phyloP scores from a whole-genome alignment of 2,797 vertebrate species.

The Rhinophrynus dorsalis region DNA sequence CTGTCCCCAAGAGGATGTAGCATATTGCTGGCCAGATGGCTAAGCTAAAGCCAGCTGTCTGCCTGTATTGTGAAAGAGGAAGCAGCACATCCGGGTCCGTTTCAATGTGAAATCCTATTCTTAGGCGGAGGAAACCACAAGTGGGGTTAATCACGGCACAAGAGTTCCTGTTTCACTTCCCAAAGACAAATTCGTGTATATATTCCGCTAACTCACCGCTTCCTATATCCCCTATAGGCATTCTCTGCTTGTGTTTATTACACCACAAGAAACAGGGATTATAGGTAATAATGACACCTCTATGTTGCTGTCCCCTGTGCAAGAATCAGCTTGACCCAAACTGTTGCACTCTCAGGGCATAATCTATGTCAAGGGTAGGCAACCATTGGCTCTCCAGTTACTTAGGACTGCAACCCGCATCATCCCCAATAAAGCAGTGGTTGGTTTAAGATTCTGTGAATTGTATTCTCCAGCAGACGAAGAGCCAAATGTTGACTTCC shows the following conservation, averaged over 20 bases:
- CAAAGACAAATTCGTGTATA: neutral
- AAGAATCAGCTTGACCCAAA: neutral
- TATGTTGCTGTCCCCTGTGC: conserved; percentile 2
- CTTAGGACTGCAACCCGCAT: no score
- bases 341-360: neutral
- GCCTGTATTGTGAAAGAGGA: conserved; percentile 75
- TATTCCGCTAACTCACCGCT: no score
- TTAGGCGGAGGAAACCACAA: conserved; percentile 60
- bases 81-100: conserved; percentile 74
- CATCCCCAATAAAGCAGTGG: no score
- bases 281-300: neutral
- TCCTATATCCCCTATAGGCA: conserved; percentile 3
- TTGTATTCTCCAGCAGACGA: no score
- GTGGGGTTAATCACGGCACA: neutral
- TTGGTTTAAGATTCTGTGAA: no score
- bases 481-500: no score
- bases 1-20: neutral
- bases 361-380: no score
- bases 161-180: conserved; percentile 17
- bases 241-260: neutral
- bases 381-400: no score
- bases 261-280: neutral
- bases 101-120: conserved; percentile 74
- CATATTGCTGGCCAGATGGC: neutral
- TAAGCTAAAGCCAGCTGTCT: conserved; percentile 66